Base-by-base conservation (phyloP, 2,888 invertebrate species). In the Spisula solida region DNA sequence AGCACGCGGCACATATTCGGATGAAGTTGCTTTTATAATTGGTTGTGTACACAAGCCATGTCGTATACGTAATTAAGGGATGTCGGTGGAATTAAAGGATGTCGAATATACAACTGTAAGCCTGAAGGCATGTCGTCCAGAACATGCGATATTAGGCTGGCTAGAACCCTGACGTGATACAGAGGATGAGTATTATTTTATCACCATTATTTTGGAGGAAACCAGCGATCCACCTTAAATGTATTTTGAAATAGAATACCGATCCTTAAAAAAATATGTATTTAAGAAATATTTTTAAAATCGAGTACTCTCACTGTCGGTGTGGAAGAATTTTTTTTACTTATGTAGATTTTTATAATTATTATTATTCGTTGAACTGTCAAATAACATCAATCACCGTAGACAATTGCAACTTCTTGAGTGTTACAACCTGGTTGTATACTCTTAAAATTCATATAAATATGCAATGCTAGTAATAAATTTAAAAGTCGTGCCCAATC, bases 171-270 rank as follows among this genome's bases (percentile, higher is more conserved):
- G 55, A 55, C 55, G 20, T 55, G 20, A 55, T 55, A 41, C 41
- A 41, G 41, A 41, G 41, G 41, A 41, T 41, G 41, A 41, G 41
- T 41, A 41, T 41, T 41, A 55, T 55, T 55, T 55, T 55, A 55
- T 55, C 55, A 55, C 55, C 55, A 55, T 55, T 55, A 55, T 55
- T 55, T 55, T 55, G 55, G 55, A 55, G 55, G 55, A 55, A 55
- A 55, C 55, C 55, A 55, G 55, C 55, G 55, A 55, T 55, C 55
- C 55, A 55, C 55, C 55, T 55, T 55, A 55, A 55, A 55, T 55
- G 55, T 55, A 55, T 55, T 55, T 55, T 55, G 55, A 55, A 55
- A 55, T 55, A 55, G 55, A 55, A 55, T 41, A 41, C 41, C 41
- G 41, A 41, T 41, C 41, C 41, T 41, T 41, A 41, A 41, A 41